phyloP scores from a whole-genome alignment of 1,140 invertebrate genomes.

The Plectrocnemia conspersa region DNA sequence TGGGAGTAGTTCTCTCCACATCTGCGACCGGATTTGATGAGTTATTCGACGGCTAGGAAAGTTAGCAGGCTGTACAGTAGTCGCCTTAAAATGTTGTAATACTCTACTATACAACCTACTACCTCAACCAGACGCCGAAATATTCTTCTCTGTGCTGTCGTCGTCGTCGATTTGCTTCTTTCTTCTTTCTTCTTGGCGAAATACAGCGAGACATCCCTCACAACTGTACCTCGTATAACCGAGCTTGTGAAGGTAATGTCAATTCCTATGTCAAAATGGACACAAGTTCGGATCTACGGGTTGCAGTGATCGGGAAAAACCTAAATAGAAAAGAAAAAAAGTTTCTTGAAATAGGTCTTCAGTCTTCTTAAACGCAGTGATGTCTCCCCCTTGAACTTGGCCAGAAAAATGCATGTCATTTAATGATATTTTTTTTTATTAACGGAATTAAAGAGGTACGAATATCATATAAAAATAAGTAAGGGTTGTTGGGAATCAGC shows the following conservation, averaged over 20 bases:
- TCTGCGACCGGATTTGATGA: too few species aligned
- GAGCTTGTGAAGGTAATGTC: constrained; percentile 26
- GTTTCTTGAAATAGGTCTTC: too few species aligned
- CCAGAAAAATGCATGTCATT: too few species aligned
- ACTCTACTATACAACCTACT: constrained; percentile 74
- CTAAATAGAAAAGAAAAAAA: too few species aligned
- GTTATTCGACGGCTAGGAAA: constrained; percentile 54
- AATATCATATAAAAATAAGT: too few species aligned
- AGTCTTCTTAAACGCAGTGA: too few species aligned
- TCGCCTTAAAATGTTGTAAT: constrained; percentile 61
- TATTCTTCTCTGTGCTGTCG: background rate
- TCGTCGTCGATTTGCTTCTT: background rate
- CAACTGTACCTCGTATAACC: constrained; percentile 30
- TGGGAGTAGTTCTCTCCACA: too few species aligned
- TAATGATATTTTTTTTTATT: too few species aligned
- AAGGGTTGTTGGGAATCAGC: too few species aligned
- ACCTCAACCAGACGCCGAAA: constrained; percentile 56
- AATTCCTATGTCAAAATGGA: constrained; percentile 12
- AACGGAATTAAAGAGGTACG: too few species aligned
- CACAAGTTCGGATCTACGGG: constrained; percentile 37
- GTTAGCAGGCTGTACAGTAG: constrained; percentile 75
- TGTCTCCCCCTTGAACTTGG: too few species aligned
- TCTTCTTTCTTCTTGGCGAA: too few species aligned
- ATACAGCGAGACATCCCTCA: constrained; percentile 11
- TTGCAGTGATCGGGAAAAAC: constrained; percentile 18